These are phyloP conservation scores for Drepana falcataria DNA, from an alignment of 2,888 invertebrate species.

Conservation along the genomic window DNA sequence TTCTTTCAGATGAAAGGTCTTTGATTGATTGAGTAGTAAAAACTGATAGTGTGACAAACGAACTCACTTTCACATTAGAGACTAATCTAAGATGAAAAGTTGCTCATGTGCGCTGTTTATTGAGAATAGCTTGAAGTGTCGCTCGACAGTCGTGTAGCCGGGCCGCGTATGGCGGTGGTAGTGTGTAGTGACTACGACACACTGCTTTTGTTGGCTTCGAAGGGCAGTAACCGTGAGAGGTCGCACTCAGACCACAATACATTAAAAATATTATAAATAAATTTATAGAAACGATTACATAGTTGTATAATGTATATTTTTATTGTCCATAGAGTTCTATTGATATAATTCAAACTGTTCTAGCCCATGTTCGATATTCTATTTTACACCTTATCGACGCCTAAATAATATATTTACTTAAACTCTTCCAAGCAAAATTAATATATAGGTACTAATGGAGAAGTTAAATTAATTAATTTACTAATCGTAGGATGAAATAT, in stretches of 20 bases:
- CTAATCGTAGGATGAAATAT: no score
- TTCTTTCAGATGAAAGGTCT: no score
- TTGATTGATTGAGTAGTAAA: no score
- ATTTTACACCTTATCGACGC: neutral
- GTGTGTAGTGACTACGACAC: conserved; percentile 73
- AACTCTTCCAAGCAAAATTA: neutral
- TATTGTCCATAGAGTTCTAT: conserved; percentile 2
- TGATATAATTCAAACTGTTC: neutral
- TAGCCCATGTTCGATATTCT: neutral
- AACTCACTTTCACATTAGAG: neutral
- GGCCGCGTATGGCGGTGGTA: conserved; percentile 46
- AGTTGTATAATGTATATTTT: conserved; percentile 3
- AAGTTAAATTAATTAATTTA: no score
- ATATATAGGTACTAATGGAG: no score
- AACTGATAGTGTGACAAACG: no score
- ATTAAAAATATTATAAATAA: conserved; percentile 7
- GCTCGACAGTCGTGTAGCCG: conserved; percentile 61
- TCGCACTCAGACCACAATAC: conserved; percentile 14
- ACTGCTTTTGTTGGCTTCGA: conserved; percentile 71
- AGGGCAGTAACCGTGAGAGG: conserved; percentile 58
- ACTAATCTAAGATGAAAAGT: conserved; percentile 2
- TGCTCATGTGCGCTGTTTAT: conserved; percentile 17
- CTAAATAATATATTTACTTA: neutral
- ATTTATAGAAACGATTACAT: conserved; percentile 2
- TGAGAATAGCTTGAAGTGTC: conserved; percentile 62